Percentiles rank a stretch among this genome's conserved stretches.
Evolutionary conservation across 2,113 vertebrate species (phyloP).

Genomic region (Myotis lucifugus): DNA sequence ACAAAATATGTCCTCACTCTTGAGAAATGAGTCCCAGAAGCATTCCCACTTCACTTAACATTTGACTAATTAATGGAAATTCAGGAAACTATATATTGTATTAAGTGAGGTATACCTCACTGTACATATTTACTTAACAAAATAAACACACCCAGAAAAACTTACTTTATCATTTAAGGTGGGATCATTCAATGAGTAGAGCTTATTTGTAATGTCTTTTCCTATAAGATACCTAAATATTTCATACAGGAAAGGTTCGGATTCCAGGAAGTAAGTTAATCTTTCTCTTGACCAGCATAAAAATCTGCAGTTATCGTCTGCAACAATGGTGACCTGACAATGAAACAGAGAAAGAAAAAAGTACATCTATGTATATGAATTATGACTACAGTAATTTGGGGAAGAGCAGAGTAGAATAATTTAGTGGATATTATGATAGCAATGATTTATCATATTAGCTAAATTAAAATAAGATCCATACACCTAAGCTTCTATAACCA

Average conservation of each 20-base stretch:
- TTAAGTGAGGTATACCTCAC: background rate
- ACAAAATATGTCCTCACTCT: background rate
- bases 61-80: background rate
- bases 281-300: constrained; percentile 98
- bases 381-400: background rate
- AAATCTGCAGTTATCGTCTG: constrained; percentile 96
- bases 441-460: constrained; percentile 15
- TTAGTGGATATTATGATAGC: background rate
- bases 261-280: constrained; percentile 96
- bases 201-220: constrained; percentile 99
- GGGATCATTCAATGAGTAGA: constrained; percentile 97
- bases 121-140: background rate
- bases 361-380: background rate
- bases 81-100: background rate
- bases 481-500: background rate
- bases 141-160: constrained; percentile 17
- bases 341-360: background rate
- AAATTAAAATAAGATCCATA: constrained; percentile 24
- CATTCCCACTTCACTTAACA: background rate
- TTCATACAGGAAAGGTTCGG: constrained; percentile 95
- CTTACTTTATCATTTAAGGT: constrained; percentile 97
- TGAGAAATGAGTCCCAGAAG: background rate
- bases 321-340: constrained; percentile 94
- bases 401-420: background rate
- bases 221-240: constrained; percentile 98